Base-by-base conservation (phyloP, 2,888 invertebrate species). In the Globia sparganii region DNA sequence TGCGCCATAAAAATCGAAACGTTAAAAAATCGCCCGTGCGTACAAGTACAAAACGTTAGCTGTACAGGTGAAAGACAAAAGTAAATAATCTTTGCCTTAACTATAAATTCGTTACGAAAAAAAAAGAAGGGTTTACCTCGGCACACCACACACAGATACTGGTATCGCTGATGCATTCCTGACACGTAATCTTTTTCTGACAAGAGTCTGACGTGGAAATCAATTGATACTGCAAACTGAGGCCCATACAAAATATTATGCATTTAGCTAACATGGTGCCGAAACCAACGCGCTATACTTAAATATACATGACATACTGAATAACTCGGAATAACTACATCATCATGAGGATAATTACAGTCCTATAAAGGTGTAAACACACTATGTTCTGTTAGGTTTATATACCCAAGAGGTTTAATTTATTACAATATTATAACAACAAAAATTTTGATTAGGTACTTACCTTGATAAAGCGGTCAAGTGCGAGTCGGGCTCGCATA, bases 71-170 rank as follows among this genome's bases (percentile, higher is more conserved):
- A 78, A 58, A 56, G 11, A 5, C 0, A n/a, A 18, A 28, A 28
- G 4, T n/a, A 40, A 62, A 58, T 56, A 4, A 21, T 37, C 5
- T 72, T 78, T 53, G 72, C 80, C 65, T 79, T 43, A 78, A 59
- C 18, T 49, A 25, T 4, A 15, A 21, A 49, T 18, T 59, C 11
- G 8, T 37, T 21, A 9, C 2, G 9, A 56, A 46, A 46, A 46
- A 37, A 15, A 37, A 72, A 58, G n/a, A n/a, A 13, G 13, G 68
- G 86, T 84, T 91, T 89, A 94, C 96, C 87, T 78, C 78, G 46
- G 93, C 87, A 85, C 96, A 96, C 95, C 95, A 96, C 13, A 90
- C 91, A 75, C 96, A 96, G 8, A 89, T 70, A 56, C 83, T 88
- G 0, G 91, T 56, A 78, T 94, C 92, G 46, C 77, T 89, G 43